These are phyloP conservation scores for Sebastes melanostomus DNA, from an alignment of 2,797 vertebrate genomes.

Conservation along the genomic window DNA sequence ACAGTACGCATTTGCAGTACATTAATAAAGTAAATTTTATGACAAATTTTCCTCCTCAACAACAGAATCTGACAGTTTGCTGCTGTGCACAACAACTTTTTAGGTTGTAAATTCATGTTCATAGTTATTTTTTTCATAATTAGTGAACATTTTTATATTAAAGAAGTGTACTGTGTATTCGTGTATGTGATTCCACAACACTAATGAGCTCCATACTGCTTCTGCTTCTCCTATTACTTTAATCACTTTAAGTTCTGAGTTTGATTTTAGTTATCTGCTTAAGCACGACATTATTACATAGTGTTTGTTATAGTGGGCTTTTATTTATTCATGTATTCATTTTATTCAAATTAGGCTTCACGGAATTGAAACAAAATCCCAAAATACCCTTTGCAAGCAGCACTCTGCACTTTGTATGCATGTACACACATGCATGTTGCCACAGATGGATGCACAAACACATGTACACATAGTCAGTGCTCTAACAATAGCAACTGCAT, in stretches of 20 bases:
- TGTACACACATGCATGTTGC: not conserved
- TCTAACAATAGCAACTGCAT: not conserved
- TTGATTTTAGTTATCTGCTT: constrained; percentile 4
- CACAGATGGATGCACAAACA: not conserved
- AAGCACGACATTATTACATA: constrained; percentile 2
- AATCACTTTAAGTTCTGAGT: constrained; percentile 19
- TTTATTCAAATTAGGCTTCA: constrained; percentile 20
- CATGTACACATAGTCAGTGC: not conserved
- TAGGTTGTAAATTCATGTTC: not conserved
- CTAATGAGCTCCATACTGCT: constrained; percentile 12
- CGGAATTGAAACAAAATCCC: not conserved
- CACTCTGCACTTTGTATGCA: not conserved
- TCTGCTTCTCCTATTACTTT: constrained; percentile 9
- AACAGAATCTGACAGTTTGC: not conserved
- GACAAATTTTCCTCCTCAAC: not conserved
- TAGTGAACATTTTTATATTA: not conserved
- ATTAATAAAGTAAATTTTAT: not conserved
- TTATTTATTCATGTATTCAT: constrained; percentile 53
- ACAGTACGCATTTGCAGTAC: not conserved
- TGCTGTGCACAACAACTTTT: not conserved
- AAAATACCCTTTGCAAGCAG: not conserved
- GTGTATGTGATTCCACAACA: not conserved
- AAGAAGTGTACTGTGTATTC: not conserved
- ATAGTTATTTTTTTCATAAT: not conserved
- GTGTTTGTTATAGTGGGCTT: not conserved